These are phyloP conservation scores for Physeter macrocephalus DNA, from an alignment of 2,113 vertebrate species.

Conservation along the genomic window DNA sequence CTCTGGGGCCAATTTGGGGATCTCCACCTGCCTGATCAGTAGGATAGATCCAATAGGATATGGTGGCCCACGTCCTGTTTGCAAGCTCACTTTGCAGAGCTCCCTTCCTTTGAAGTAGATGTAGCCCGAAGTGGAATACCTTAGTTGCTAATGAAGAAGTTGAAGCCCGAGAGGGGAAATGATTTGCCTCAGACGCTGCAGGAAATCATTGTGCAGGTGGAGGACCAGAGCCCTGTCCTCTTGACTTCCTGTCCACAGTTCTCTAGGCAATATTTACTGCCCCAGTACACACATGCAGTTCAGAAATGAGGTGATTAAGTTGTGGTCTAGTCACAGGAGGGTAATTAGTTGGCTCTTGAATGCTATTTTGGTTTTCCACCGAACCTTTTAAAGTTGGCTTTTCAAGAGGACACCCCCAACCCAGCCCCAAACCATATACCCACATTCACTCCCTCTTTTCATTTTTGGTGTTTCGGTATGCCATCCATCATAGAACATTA, in stretches of 20 bases:
- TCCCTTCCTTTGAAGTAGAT: background rate
- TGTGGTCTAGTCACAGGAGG: background rate
- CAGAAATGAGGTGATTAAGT: background rate
- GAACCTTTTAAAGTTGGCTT: background rate
- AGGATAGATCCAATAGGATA: background rate
- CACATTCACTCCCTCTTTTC: background rate
- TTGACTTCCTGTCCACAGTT: background rate
- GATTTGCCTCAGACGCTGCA: background rate
- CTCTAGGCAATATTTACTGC: background rate
- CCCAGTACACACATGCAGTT: background rate
- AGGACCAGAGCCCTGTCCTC: background rate
- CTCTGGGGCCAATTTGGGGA: background rate
- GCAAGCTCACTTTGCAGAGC: background rate
- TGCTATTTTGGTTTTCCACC: background rate
- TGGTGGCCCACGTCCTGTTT: background rate
- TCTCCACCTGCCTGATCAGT: constrained; percentile 3
- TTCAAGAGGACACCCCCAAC: background rate
- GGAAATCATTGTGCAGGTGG: background rate
- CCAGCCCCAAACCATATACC: background rate
- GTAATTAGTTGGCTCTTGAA: background rate
- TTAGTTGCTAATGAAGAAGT: background rate
- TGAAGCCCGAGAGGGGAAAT: background rate
- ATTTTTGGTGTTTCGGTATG: background rate
- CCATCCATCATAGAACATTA: background rate
- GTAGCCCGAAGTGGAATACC: background rate